These are phyloP conservation scores for Pungitius pungitius DNA, from an alignment of 2,113 vertebrate species.

Conservation along the genomic window DNA sequence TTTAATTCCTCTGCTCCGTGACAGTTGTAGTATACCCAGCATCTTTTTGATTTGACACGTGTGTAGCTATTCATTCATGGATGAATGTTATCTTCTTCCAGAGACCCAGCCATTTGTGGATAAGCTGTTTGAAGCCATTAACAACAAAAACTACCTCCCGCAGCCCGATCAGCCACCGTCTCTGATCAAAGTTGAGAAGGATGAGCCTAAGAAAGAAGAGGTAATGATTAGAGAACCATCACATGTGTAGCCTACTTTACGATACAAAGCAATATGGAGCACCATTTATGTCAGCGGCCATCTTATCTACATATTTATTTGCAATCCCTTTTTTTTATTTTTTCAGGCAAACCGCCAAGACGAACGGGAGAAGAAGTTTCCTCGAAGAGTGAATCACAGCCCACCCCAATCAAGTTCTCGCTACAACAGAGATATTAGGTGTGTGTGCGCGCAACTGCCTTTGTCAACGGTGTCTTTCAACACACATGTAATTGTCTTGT, in stretches of 20 bases:
- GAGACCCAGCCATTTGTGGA: conserved; percentile 98
- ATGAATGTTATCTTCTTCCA: conserved; percentile 61
- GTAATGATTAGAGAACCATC: conserved; percentile 43
- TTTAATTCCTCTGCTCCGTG: not conserved
- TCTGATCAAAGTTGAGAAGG: conserved; percentile 88
- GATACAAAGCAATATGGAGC: not conserved
- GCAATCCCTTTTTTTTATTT: not conserved
- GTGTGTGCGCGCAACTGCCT: conserved; percentile 70
- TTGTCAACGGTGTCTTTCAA: not conserved
- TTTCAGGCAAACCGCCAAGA: conserved; percentile 88
- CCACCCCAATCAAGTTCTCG: conserved; percentile 91
- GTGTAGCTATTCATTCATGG: not conserved
- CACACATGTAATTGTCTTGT: not conserved
- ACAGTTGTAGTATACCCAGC: not conserved
- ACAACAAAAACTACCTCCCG: conserved; percentile 96
- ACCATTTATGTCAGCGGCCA: not conserved
- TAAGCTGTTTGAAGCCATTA: conserved; percentile 97
- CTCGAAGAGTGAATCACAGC: conserved; percentile 93
- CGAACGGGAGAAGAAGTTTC: conserved; percentile 93
- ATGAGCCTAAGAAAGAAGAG: conserved; percentile 92
- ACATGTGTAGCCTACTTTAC: not conserved
- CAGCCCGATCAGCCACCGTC: conserved; percentile 84
- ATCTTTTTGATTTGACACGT: not conserved
- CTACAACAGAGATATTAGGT: conserved; percentile 94
- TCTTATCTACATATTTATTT: not conserved